A percentile compares a stretch with the other conserved stretches of the same genome.
Evolutionary conservation across 2,113 vertebrate species (phyloP).

Genomic region (Bettongia penicillata): DNA sequence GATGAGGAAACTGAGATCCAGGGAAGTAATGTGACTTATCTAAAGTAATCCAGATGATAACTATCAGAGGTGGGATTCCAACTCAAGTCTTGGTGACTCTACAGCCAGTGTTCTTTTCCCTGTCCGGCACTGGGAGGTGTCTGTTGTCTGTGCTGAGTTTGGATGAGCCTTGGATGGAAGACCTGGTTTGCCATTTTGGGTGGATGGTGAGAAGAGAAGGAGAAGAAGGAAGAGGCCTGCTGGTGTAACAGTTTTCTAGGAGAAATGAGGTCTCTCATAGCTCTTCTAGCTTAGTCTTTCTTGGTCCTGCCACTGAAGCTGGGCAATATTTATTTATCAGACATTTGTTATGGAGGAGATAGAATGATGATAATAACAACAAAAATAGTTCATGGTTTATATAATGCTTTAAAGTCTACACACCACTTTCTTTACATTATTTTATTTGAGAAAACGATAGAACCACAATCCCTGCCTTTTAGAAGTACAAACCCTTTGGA

Average conservation of each 20-base stretch:
- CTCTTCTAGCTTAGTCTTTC: neutral
- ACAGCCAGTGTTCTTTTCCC: no score
- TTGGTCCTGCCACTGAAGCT: neutral
- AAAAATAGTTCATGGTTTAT: neutral
- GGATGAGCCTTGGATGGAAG: neutral
- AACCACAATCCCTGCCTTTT: neutral
- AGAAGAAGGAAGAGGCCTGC: neutral
- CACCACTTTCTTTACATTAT: neutral
- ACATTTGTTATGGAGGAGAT: neutral
- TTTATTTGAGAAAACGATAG: neutral
- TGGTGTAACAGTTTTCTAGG: neutral
- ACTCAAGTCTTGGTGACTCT: no score
- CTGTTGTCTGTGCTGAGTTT: neutral
- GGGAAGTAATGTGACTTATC: no score
- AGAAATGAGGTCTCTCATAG: neutral
- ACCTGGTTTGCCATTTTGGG: neutral
- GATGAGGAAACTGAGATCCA: no score
- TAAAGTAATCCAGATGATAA: no score
- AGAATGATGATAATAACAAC: neutral
- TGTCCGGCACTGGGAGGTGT: neutral
- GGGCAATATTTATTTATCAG: neutral
- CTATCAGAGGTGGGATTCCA: no score
- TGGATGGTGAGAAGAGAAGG: neutral
- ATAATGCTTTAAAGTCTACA: neutral
- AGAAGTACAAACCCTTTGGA: neutral